Percentiles rank a stretch among this genome's conserved stretches.
Conservation (phyloP, 2,113 vertebrate genomes). For the Zeus faber region DNA sequence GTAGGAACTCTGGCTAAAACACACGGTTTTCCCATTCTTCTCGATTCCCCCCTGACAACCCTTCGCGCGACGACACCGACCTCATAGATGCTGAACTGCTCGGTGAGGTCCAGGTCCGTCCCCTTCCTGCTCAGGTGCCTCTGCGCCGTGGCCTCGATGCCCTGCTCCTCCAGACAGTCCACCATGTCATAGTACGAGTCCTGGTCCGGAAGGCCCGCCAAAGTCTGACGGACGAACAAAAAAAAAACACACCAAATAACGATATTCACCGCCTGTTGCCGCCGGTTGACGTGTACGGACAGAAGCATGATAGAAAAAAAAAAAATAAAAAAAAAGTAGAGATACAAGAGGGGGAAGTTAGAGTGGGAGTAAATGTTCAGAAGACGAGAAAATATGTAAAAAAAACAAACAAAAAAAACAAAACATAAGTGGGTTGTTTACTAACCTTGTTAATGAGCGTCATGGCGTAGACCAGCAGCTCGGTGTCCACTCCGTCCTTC, state of each 20-base stretch:
- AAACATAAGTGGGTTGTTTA: no score
- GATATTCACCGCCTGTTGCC: neutral
- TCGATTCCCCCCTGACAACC: no score
- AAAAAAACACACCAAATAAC: neutral
- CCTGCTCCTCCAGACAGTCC: slow-evolving; percentile 93
- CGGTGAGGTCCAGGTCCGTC: slow-evolving; percentile 90
- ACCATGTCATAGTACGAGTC: slow-evolving; percentile 95
- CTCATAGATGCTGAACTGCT: slow-evolving; percentile 98
- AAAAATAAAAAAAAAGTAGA: neutral
- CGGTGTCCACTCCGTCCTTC: slow-evolving; percentile 94
- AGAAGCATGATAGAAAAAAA: neutral
- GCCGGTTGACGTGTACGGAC: neutral
- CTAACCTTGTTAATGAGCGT: slow-evolving; percentile 72
- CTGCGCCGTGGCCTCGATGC: slow-evolving; percentile 85
- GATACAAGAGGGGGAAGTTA: no score
- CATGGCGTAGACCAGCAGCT: slow-evolving; percentile 93
- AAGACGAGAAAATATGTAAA: no score
- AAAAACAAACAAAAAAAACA: no score
- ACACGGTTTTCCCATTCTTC: no score
- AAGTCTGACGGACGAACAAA: slow-evolving; percentile 70
- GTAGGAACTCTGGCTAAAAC: no score
- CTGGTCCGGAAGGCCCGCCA: slow-evolving; percentile 91
- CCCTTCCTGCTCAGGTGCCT: slow-evolving; percentile 91
- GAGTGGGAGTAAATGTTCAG: no score
- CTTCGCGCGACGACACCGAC: no score